Conservation (phyloP, 2,888 invertebrate species). For the Strigamia maritima region DNA sequence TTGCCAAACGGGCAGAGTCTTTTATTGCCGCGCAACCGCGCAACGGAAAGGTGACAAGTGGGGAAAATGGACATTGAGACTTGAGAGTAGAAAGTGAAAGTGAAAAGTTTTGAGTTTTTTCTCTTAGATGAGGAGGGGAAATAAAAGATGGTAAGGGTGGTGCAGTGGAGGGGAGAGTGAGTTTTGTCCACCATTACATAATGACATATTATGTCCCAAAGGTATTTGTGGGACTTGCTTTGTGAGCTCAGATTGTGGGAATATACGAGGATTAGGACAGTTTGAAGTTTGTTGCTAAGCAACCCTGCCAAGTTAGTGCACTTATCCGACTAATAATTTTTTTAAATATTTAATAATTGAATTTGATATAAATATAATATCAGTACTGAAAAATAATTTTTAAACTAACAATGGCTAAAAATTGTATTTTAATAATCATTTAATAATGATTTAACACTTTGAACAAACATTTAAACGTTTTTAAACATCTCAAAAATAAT, state of each 20-base stretch:
- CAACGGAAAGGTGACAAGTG: not conserved
- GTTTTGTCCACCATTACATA: not conserved
- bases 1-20: not conserved
- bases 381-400: too few species aligned
- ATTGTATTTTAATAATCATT: too few species aligned
- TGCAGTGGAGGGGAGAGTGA: not conserved
- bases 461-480: too few species aligned
- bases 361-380: too few species aligned
- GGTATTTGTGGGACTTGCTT: not conserved
- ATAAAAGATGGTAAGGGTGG: not conserved
- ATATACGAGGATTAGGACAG: not conserved
- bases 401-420: too few species aligned
- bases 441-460: too few species aligned
- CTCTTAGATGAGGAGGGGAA: not conserved
- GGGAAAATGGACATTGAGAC: slow-evolving; percentile 3
- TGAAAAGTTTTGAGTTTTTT: slow-evolving; percentile 6
- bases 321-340: too few species aligned
- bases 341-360: too few species aligned
- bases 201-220: not conserved
- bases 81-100: slow-evolving; percentile 8
- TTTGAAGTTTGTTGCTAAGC: too few species aligned
- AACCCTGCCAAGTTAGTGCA: too few species aligned
- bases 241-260: not conserved
- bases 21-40: not conserved
- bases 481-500: too few species aligned